Evolutionary conservation across 2,888 invertebrate genomes (phyloP), one percentile per base, ranked within the genome.

Genomic region (Cerceris rybyensis): DNA sequence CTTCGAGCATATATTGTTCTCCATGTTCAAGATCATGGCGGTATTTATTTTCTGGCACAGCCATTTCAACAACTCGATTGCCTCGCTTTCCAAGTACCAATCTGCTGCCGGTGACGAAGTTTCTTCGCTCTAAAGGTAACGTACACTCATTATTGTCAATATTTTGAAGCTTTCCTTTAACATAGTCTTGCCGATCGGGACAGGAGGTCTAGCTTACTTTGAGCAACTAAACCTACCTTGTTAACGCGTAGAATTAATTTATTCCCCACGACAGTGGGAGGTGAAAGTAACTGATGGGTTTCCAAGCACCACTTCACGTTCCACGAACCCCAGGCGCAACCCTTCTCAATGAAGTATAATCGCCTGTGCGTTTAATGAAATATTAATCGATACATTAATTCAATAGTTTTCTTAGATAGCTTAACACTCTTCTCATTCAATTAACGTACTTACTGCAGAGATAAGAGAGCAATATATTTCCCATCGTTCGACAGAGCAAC

Each of bases 281-380:
- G 94, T 11, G 95, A 95, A 84, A 96, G 93, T 66, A 97, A 93
- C 86, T 96, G 96, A 88, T 96, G 95, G 64, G 97, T 93, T 75
- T 95, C 94, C 28, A 96, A 94, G 49, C 93, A 93, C 97, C 97
- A 97, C 91, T 96, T 96, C 42, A 96, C 94, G 86, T 95, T 96
- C 96, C 96, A 97, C 8, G 95, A 94, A 50, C 95, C 95, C 94
- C 96, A 95, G 83, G 94, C 93, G 42, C 72, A 80, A 84, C 95
- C 95, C 84, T 96, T 95, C 83, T 96, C 95, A 75, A 96, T 94
- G 89, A 96, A 93, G 90, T 96, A 94, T 70, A 97, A 93, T 90
- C 96, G 96, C 85, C 97, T 97, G 91, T 54, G 2, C 54, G 7
- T 16, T 54, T 7, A 7, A 7, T 54, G 2, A 54, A 11, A n/a